Percentiles rank a stretch among this genome's conserved stretches.
phyloP scores from a whole-genome alignment of 2,113 vertebrate species.

The Beaufortia kweichowensis region DNA sequence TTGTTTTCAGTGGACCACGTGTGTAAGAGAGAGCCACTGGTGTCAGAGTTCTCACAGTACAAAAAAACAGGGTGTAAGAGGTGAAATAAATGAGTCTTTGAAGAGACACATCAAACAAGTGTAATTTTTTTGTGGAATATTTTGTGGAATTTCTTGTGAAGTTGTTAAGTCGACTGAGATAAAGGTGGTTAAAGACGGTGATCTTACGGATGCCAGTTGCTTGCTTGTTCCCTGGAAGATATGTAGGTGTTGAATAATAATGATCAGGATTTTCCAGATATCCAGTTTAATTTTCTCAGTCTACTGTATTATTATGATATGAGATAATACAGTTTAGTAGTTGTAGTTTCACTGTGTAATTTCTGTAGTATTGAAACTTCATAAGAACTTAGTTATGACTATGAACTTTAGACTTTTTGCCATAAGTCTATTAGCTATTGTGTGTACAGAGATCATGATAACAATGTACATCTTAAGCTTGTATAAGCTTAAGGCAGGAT shows the following conservation, averaged over 20 bases:
- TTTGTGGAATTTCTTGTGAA: background rate
- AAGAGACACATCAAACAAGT: conserved; percentile 34
- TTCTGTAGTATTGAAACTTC: no score
- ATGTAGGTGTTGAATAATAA: background rate
- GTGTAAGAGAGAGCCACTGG: conserved; percentile 58
- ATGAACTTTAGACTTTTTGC: no score
- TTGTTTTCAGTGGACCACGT: conserved; percentile 65
- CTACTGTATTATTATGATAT: background rate
- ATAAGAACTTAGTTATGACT: no score
- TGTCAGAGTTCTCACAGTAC: conserved; percentile 68
- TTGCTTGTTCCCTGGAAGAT: background rate
- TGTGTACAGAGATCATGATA: no score
- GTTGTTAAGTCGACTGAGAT: background rate
- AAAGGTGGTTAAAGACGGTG: background rate
- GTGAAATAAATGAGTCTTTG: conserved; percentile 25
- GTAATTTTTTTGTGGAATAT: background rate
- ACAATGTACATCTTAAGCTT: no score
- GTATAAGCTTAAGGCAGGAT: no score
- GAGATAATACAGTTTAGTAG: no score
- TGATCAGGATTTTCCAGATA: background rate
- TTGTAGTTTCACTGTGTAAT: no score
- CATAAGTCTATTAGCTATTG: no score
- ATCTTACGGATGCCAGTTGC: background rate
- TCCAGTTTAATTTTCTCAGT: background rate
- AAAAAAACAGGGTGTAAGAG: conserved; percentile 34